phyloP scores from a whole-genome alignment of 2,888 invertebrate genomes.

The Trichogramma dendrolimi region DNA sequence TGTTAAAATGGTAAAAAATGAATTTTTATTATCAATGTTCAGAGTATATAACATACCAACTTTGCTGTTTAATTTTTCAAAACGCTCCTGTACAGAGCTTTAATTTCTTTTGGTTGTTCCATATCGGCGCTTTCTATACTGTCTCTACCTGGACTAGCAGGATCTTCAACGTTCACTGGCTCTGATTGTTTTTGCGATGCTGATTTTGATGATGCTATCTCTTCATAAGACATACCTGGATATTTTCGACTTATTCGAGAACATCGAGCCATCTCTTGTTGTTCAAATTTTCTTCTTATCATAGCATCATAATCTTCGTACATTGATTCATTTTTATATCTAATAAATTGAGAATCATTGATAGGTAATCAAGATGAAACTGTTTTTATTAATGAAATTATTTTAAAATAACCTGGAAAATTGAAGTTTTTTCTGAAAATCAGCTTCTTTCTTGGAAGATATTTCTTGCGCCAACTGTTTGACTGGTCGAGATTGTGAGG shows the following conservation, averaged over 20 bases:
- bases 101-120: conserved; percentile 47
- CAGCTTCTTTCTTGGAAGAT: conserved; percentile 10
- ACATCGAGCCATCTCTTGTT: conserved; percentile 40
- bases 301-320: conserved; percentile 52
- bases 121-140: conserved; percentile 48
- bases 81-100: conserved; percentile 53
- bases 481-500: conserved; percentile 26
- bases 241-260: conserved; percentile 43
- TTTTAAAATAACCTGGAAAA: conserved; percentile 16
- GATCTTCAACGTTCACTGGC: conserved; percentile 34
- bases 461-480: conserved; percentile 15
- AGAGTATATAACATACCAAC: conserved; percentile 43
- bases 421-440: conserved; percentile 18
- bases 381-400: background rate
- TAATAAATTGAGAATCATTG: conserved; percentile 20
- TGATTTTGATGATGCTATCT: conserved; percentile 46
- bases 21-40: background rate
- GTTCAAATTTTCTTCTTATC: conserved; percentile 48
- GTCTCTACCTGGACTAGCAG: conserved; percentile 42
- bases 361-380: background rate
- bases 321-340: conserved; percentile 45
- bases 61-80: conserved; percentile 52
- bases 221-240: conserved; percentile 51
- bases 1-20: background rate
- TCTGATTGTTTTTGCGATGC: conserved; percentile 35